Evolutionary conservation across 2,888 invertebrate genomes (phyloP).

Genomic region (Congeria kusceri): DNA sequence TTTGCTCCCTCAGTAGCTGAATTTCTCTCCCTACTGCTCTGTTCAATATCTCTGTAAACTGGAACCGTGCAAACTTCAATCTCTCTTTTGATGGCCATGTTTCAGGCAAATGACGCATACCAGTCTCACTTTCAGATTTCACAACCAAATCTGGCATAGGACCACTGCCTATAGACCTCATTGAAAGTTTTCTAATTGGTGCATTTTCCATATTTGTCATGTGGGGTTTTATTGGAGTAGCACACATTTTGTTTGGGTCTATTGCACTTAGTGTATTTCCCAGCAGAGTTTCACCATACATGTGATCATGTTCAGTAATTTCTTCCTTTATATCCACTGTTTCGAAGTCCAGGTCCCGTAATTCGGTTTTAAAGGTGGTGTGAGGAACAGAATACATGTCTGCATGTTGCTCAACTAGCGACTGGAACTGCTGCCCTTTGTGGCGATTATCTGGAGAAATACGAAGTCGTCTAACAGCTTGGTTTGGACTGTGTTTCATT

Average conservation of each 20-base stretch:
- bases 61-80: slow-evolving; percentile 70
- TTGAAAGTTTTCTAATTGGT: slow-evolving; percentile 58
- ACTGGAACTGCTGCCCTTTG: slow-evolving; percentile 32
- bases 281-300: slow-evolving; percentile 49
- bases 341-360: background rate
- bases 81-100: slow-evolving; percentile 70
- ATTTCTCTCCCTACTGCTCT: slow-evolving; percentile 65
- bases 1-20: slow-evolving; percentile 32
- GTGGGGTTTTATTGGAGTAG: slow-evolving; percentile 64
- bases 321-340: slow-evolving; percentile 30
- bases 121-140: slow-evolving; percentile 29
- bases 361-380: slow-evolving; percentile 23
- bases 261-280: slow-evolving; percentile 50
- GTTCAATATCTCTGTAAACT: slow-evolving; percentile 67
- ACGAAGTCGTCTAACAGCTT: slow-evolving; percentile 37
- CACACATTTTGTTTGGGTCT: slow-evolving; percentile 68
- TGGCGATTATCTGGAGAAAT: slow-evolving; percentile 49
- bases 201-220: slow-evolving; percentile 48
- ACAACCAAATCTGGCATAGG: slow-evolving; percentile 31
- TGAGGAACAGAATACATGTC: slow-evolving; percentile 24
- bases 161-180: slow-evolving; percentile 39
- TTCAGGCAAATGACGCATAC: slow-evolving; percentile 13
- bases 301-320: slow-evolving; percentile 27
- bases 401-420: slow-evolving; percentile 38
- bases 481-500: slow-evolving; percentile 55